Percentiles rank a stretch among this genome's conserved stretches.
Conservation (phyloP, 1,140 invertebrate species). For the Drosophila arizonae region DNA sequence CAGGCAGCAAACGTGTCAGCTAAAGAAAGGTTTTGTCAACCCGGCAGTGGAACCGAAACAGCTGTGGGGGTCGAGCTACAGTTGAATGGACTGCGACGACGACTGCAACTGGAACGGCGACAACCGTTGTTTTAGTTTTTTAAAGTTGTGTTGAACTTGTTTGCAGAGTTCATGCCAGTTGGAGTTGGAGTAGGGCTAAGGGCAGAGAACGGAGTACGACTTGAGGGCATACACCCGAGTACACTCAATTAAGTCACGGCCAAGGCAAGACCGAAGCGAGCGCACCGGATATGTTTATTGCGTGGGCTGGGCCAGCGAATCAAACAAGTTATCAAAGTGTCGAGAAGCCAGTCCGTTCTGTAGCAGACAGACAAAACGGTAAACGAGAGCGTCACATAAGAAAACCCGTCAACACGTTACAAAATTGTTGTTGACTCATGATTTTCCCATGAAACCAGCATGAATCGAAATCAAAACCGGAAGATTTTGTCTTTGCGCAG, state of each 20-base stretch:
- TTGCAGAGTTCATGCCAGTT: conserved; percentile 64
- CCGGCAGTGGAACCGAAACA: conserved; percentile 33
- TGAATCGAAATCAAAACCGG: conserved; percentile 28
- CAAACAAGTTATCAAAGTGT: conserved; percentile 68
- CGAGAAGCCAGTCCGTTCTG: conserved; percentile 18
- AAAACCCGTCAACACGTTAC: conserved; percentile 34
- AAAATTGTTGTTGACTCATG: conserved; percentile 63
- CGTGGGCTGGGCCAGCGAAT: conserved; percentile 10
- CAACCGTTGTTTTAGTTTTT: conserved; percentile 37
- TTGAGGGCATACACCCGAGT: conserved; percentile 7
- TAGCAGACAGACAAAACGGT: conserved; percentile 34
- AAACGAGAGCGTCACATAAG: conserved; percentile 47
- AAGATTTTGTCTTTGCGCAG: conserved; percentile 37
- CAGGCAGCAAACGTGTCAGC: background rate
- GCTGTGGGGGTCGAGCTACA: conserved; percentile 53
- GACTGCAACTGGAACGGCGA: conserved; percentile 16
- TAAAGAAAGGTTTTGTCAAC: conserved; percentile 6
- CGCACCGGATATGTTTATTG: conserved; percentile 32
- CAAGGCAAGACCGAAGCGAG: conserved; percentile 17
- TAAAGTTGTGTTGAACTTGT: conserved; percentile 61
- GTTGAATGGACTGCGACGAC: conserved; percentile 62
- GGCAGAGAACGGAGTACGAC: background rate
- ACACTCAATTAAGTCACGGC: conserved; percentile 63
- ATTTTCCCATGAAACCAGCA: conserved; percentile 55
- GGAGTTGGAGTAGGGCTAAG: background rate